phyloP scores from a whole-genome alignment of 2,113 vertebrate genomes.

The Menura novaehollandiae region DNA sequence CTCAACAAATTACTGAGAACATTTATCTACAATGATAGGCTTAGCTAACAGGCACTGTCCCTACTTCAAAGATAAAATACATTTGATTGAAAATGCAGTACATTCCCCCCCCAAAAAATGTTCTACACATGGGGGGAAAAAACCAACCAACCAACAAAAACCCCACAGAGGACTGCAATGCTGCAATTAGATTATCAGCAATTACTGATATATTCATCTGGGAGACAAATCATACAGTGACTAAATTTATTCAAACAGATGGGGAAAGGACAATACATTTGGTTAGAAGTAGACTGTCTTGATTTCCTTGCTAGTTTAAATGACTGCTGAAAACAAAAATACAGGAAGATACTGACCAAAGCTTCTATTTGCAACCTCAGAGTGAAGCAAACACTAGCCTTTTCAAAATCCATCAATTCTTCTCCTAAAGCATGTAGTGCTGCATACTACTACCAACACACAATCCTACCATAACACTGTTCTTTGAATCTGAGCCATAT shows the following conservation, averaged over 20 bases:
- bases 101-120: neutral
- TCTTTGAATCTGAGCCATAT: neutral
- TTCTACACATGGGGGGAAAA: accelerated
- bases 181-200: neutral
- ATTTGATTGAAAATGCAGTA: neutral
- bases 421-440: neutral
- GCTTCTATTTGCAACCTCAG: neutral
- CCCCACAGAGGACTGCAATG: neutral
- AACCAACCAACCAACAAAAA: neutral
- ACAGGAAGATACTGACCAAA: neutral
- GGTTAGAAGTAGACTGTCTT: neutral
- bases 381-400: neutral
- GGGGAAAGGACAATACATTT: neutral
- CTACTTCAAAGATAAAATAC: neutral
- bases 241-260: neutral
- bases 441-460: neutral
- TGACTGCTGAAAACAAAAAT: neutral
- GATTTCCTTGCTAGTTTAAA: neutral
- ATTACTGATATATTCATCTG: neutral
- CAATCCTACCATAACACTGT: neutral
- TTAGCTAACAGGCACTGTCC: neutral
- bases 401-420: neutral
- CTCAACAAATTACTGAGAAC: neutral
- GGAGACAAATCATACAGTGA: neutral
- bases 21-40: neutral